A percentile compares a stretch with the other conserved stretches of the same genome.
phyloP scores from a whole-genome alignment of 2,797 vertebrate genomes.

The Coranthus polyacanthus region DNA sequence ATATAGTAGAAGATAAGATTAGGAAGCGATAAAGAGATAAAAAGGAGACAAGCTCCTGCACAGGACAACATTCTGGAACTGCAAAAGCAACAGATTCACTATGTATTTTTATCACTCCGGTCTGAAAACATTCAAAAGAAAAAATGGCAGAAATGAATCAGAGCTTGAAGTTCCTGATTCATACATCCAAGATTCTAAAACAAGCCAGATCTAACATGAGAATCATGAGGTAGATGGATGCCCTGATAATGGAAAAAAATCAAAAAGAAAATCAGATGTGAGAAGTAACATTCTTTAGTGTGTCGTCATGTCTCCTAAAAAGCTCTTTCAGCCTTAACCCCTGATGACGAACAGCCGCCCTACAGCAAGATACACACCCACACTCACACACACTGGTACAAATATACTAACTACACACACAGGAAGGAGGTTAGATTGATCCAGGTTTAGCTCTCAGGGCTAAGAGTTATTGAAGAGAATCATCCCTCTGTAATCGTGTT shows the following conservation, averaged over 20 bases:
- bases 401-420: constrained; percentile 49
- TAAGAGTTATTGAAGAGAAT: constrained; percentile 90
- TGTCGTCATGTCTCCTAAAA: constrained; percentile 47
- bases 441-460: constrained; percentile 87
- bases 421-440: constrained; percentile 85
- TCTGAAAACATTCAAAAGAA: no score
- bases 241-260: neutral
- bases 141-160: no score
- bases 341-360: constrained; percentile 70
- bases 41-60: neutral
- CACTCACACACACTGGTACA: constrained; percentile 43
- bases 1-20: constrained; percentile 51
- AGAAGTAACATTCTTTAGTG: constrained; percentile 8
- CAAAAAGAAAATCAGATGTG: neutral
- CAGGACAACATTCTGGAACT: constrained; percentile 8
- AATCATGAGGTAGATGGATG: neutral
- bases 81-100: neutral
- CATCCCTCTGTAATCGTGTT: constrained; percentile 87
- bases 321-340: constrained; percentile 53
- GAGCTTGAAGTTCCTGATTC: no score
- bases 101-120: no score
- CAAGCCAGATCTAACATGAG: no score
- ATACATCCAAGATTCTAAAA: no score
- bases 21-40: constrained; percentile 56
- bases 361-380: constrained; percentile 53